A percentile compares a stretch with the other conserved stretches of the same genome.
Conservation (phyloP, 2,888 invertebrate genomes). For the Ephialtes manifestator region DNA sequence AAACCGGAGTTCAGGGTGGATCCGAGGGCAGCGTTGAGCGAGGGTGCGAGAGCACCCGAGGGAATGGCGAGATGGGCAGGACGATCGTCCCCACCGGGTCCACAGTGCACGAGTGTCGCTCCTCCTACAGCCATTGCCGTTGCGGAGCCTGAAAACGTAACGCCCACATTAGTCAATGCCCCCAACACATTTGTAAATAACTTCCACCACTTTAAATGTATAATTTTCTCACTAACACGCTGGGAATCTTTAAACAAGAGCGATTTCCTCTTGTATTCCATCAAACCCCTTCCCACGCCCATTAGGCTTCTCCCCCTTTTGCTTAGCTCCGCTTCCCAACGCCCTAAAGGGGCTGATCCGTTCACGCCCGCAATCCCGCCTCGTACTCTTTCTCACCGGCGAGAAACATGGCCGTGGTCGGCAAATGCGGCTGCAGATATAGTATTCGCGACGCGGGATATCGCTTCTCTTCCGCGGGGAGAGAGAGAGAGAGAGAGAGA, state of each 20-base stretch:
- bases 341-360: background rate
- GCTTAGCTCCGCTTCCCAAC: background rate
- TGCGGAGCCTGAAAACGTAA: constrained; percentile 87
- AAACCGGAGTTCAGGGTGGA: constrained; percentile 80
- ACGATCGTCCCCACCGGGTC: constrained; percentile 88
- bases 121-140: constrained; percentile 90
- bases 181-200: background rate
- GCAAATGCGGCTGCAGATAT: constrained; percentile 74
- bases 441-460: constrained; percentile 61
- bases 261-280: background rate
- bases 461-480: constrained; percentile 49
- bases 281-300: background rate
- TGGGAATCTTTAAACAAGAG: background rate
- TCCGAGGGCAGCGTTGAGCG: constrained; percentile 86
- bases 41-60: constrained; percentile 84
- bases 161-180: constrained; percentile 27
- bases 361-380: background rate
- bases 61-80: constrained; percentile 87
- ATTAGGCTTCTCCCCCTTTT: background rate
- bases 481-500: too few species aligned
- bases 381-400: constrained; percentile 43
- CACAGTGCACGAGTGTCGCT: constrained; percentile 89
- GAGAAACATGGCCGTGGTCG: constrained; percentile 73
- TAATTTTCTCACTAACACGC: constrained; percentile 11
- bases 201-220: background rate